Evolutionary conservation across 1,140 invertebrate species (phyloP).

Genomic region (Sesamia nonagrioides): DNA sequence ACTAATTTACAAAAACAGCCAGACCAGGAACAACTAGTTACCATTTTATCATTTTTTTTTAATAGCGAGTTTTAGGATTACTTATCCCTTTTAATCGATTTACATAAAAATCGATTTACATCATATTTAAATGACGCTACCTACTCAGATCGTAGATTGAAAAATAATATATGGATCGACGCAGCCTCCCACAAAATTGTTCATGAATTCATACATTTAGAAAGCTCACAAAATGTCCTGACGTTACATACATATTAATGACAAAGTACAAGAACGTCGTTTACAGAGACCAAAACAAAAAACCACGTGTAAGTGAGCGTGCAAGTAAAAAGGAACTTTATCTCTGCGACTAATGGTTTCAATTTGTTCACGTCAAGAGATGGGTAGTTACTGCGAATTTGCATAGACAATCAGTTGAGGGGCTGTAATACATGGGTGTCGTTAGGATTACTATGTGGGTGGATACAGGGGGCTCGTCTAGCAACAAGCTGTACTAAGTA

Average conservation of each 20-base stretch:
- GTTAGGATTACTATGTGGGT: neutral
- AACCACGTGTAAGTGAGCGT: neutral
- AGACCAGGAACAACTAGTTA: no score
- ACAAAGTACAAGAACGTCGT: constrained; percentile 3
- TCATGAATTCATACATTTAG: neutral
- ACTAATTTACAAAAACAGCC: no score
- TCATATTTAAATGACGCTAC: neutral
- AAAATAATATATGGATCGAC: neutral
- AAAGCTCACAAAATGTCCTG: constrained; percentile 5
- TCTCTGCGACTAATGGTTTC: constrained; percentile 5
- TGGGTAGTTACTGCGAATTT: neutral
- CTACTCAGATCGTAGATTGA: neutral
- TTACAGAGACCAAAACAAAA: neutral
- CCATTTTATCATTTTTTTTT: no score
- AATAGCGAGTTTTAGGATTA: no score
- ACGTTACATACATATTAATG: constrained; percentile 20
- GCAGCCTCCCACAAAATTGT: neutral
- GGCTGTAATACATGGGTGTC: constrained; percentile 16
- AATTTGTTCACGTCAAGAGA: neutral
- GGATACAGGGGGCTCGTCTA: neutral
- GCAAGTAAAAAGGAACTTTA: constrained; percentile 3
- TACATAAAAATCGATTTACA: no score
- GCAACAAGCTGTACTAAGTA: neutral
- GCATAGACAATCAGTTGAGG: constrained; percentile 2
- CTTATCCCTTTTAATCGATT: no score